A percentile compares a stretch with the other conserved stretches of the same genome.
phyloP scores from a whole-genome alignment of 2,797 vertebrate species.

The Pipistrellus kuhlii region DNA sequence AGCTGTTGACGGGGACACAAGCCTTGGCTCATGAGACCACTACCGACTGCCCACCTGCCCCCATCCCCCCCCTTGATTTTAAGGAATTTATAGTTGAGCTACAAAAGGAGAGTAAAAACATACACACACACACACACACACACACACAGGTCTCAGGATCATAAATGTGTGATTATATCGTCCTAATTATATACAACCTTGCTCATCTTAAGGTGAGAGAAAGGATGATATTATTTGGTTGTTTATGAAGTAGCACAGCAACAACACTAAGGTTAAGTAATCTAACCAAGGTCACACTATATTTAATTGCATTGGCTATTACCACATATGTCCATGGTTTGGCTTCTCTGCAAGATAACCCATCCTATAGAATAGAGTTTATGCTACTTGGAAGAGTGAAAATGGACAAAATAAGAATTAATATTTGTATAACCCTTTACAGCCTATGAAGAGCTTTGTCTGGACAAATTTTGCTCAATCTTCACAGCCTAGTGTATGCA shows the following conservation, averaged over 20 bases:
- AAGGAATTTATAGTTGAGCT: constrained; percentile 38
- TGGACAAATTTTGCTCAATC: not conserved
- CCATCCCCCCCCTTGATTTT: not conserved
- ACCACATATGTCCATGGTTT: not conserved
- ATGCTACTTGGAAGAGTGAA: not conserved
- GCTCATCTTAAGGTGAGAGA: constrained; percentile 24
- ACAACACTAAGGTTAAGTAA: not conserved
- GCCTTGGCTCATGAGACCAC: too few species aligned
- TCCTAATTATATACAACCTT: constrained; percentile 38
- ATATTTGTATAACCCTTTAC: not conserved
- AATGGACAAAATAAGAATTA: not conserved
- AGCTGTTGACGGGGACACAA: too few species aligned
- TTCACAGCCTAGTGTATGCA: not conserved
- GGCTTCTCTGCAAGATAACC: not conserved
- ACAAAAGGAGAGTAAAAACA: not conserved
- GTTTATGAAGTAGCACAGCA: not conserved
- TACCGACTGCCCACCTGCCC: too few species aligned
- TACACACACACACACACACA: not conserved
- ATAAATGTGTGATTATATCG: constrained; percentile 23
- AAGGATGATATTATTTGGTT: constrained; percentile 29
- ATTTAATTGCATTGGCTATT: constrained; percentile 27
- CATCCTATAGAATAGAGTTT: not conserved
- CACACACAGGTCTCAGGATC: not conserved
- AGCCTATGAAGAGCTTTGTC: not conserved
- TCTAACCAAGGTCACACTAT: not conserved